Base-by-base conservation (phyloP, 1,140 invertebrate genomes). In the Microplitis demolitor region DNA sequence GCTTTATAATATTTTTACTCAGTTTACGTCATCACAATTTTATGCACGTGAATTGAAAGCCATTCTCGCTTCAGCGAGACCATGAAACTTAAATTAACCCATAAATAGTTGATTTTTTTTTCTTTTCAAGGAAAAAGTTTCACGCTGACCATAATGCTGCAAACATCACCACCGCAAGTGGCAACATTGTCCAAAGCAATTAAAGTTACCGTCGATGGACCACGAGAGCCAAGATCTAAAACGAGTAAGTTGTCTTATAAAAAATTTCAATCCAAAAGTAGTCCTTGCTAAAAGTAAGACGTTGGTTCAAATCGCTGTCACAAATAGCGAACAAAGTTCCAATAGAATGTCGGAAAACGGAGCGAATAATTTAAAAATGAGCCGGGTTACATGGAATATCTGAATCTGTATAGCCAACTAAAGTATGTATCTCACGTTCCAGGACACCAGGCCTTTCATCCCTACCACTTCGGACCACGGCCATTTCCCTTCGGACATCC, bases 191-290 rank as follows among this genome's bases (percentile, higher is more conserved):
- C 90, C 69, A 98, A 98, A 84, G 97, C 97, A 45, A 99, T 99
- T 83, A 99, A 99, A 89, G 97, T 99, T 60, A 99, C 98, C 0
- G 98, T 99, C 51, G 98, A 99, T 85, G 98, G 98, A 63, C 98
- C 98, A 0, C 87, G 98, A 78, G 97, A 99, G 84, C 97, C 97
- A 2, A 89, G 98, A 76, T 97, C 95, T 35, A 98, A 98, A 89
- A 95, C 95, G 78, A 91, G 92, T 93, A 89, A 92, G 91, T 89
- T 69, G 50, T 51, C 62, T 14, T 37, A 67, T 33, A 54, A 3
- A 61, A 0, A 61, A 16, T 14, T 31, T 37, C 5, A 45, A 2
- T 5, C 11, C 39, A 45, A 45, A 45, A 45, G 24, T 24, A 24
- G 24, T 24, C 2, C 24, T 24, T 24, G 24, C 24, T 24, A 24